Evolutionary conservation across 2,113 vertebrate species (phyloP).

Genomic region (Xenopus laevis): DNA sequence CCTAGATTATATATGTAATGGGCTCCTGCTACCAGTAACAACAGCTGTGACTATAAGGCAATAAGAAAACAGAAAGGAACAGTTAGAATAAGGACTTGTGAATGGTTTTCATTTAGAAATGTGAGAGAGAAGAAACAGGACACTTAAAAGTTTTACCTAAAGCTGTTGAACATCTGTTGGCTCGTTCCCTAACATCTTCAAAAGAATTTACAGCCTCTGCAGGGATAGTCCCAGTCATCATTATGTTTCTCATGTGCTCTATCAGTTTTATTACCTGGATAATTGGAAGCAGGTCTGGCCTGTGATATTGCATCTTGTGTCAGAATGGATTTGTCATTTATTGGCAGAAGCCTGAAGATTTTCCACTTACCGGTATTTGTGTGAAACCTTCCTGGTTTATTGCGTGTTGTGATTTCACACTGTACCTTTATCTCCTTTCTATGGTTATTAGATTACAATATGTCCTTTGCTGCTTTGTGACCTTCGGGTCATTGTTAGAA

Average conservation of each 20-base stretch:
- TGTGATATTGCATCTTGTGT: conserved; percentile 4
- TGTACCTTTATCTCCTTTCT: neutral
- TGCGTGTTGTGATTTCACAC: conserved; percentile 3
- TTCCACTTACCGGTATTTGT: conserved; percentile 49
- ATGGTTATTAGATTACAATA: neutral
- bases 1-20: too few species aligned
- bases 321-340: neutral
- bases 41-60: neutral
- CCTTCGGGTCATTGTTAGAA: too few species aligned
- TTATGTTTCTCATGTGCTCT: conserved; percentile 29
- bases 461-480: too few species aligned
- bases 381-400: conserved; percentile 38
- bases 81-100: neutral
- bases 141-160: neutral
- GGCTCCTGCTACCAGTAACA: too few species aligned
- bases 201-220: conserved; percentile 52
- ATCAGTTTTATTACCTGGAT: conserved; percentile 43
- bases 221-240: conserved; percentile 17
- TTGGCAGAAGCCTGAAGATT: neutral
- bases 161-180: conserved; percentile 54
- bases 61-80: neutral
- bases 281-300: conserved; percentile 6
- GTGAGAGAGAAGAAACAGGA: conserved; percentile 28
- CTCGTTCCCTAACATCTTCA: conserved; percentile 55
- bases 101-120: neutral